These are phyloP conservation scores for Leuciscus idus DNA, from an alignment of 2,113 vertebrate species.

Conservation along the genomic window DNA sequence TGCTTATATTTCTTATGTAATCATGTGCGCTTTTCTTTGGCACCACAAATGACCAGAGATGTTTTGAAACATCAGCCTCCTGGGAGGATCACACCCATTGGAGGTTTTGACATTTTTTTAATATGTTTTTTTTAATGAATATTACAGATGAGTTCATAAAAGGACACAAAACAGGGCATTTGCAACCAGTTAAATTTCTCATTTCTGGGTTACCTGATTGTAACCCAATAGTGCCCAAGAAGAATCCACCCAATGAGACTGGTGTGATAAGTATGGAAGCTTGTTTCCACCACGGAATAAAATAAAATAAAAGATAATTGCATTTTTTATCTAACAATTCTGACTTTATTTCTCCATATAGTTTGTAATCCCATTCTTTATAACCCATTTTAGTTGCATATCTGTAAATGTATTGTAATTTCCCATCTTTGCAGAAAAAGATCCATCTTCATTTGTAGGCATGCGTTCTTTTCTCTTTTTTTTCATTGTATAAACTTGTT, in stretches of 20 bases:
- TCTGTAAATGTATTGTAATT: no score
- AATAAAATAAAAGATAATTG: no score
- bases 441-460: no score
- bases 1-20: conserved; percentile 38
- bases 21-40: neutral
- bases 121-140: neutral
- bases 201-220: neutral
- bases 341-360: no score
- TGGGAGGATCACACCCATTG: neutral
- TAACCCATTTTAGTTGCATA: no score
- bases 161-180: neutral
- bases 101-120: neutral
- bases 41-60: neutral
- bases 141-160: neutral
- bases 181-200: neutral
- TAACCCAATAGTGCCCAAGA: neutral
- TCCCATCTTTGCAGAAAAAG: no score
- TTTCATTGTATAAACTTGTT: no score
- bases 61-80: neutral
- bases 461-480: no score
- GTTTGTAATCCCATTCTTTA: no score
- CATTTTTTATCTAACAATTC: no score
- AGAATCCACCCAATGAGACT: neutral
- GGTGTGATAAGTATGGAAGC: neutral
- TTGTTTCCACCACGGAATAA: no score